Evolutionary conservation across 2,113 vertebrate genomes (phyloP).

Genomic region (Carassius auratus): DNA sequence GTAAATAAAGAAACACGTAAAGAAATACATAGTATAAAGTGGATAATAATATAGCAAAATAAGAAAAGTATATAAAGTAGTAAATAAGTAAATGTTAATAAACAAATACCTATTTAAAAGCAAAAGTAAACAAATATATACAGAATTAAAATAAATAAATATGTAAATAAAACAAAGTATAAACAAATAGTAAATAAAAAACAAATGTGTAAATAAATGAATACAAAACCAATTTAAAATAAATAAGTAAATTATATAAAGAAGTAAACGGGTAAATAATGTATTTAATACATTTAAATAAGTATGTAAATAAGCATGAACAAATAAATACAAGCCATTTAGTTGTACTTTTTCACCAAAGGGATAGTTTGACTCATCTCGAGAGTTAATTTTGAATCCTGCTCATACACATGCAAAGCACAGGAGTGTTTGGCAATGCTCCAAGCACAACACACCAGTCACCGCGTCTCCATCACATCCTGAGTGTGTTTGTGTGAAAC

Average conservation of each 20-base stretch:
- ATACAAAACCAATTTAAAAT: too few species aligned
- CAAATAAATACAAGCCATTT: not conserved
- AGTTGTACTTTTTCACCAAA: not conserved
- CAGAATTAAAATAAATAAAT: not conserved
- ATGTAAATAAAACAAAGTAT: too few species aligned
- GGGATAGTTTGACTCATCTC: not conserved
- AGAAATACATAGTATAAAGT: not conserved
- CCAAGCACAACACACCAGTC: constrained; percentile 16
- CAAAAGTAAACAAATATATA: too few species aligned
- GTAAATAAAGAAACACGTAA: not conserved
- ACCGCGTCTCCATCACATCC: not conserved
- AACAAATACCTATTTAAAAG: not conserved
- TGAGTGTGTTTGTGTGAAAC: not conserved
- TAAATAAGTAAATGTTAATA: not conserved
- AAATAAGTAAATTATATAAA: too few species aligned
- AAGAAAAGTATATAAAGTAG: not conserved
- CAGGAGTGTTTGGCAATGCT: not conserved
- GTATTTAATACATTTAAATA: not conserved
- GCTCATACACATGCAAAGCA: not conserved
- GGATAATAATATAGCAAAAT: not conserved
- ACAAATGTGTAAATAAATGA: too few species aligned
- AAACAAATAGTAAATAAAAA: not conserved
- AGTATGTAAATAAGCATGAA: not conserved
- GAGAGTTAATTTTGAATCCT: not conserved
- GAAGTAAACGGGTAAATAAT: too few species aligned